These are phyloP conservation scores for Rhynchopsitta pachyrhyncha DNA, from an alignment of 2,113 vertebrate genomes.

Conservation along the genomic window DNA sequence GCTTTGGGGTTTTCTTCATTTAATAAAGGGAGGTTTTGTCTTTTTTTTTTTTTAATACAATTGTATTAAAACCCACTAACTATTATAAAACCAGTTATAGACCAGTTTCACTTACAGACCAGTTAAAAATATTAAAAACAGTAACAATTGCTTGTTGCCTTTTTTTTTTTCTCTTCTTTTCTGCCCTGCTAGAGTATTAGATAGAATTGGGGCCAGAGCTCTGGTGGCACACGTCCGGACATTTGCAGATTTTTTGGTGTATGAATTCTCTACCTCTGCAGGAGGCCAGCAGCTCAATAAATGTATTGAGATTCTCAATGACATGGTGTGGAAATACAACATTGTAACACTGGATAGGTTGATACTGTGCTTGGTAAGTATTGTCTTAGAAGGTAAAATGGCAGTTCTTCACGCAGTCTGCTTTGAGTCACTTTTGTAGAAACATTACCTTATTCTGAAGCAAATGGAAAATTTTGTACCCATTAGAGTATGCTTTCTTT, in stretches of 20 bases:
- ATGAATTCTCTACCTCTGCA: conserved; percentile 97
- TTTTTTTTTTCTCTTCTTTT: neutral
- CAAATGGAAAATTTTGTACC: neutral
- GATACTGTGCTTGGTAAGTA: conserved; percentile 93
- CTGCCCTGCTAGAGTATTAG: conserved; percentile 82
- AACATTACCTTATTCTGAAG: neutral
- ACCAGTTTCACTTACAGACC: no score
- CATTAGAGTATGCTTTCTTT: neutral
- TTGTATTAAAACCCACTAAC: neutral
- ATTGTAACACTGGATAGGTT: conserved; percentile 96
- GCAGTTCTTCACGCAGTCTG: neutral
- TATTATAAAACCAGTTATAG: neutral
- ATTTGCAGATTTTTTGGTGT: conserved; percentile 97
- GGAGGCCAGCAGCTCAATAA: conserved; percentile 98
- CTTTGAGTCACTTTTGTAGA: neutral
- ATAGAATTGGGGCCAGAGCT: conserved; percentile 94
- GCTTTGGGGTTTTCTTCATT: neutral
- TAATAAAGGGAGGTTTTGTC: neutral
- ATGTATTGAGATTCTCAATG: conserved; percentile 98
- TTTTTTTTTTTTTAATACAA: neutral
- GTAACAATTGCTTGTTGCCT: neutral
- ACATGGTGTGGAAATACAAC: conserved; percentile 99
- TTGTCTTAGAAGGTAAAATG: neutral
- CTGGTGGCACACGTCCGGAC: conserved; percentile 96
- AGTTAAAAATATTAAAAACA: neutral